Conservation (phyloP, 2,113 vertebrate species). For the Petrocephalus zakoni region DNA sequence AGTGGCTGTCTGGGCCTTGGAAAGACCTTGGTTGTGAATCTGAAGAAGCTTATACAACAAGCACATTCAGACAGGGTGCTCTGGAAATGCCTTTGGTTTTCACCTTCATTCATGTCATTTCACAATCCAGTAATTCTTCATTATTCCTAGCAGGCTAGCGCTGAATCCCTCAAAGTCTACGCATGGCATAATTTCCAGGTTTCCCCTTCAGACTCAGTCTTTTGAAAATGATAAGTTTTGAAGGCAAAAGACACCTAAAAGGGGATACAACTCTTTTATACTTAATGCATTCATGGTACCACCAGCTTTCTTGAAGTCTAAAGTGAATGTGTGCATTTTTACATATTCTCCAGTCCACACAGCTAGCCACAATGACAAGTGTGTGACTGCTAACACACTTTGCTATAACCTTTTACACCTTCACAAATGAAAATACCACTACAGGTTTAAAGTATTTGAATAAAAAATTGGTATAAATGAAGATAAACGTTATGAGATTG, state of each 20-base stretch:
- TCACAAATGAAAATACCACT: neutral
- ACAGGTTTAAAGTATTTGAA: neutral
- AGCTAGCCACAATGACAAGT: neutral
- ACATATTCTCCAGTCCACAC: neutral
- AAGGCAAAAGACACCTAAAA: constrained; percentile 13
- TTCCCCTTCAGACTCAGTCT: neutral
- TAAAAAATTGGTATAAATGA: neutral
- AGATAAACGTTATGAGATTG: neutral
- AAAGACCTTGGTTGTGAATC: neutral
- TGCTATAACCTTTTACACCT: too few relatives aligned
- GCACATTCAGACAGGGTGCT: neutral
- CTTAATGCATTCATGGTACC: neutral
- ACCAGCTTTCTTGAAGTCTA: neutral
- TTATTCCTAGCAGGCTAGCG: constrained; percentile 22
- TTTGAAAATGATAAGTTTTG: constrained; percentile 34
- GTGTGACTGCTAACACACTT: neutral
- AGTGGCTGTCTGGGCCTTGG: neutral
- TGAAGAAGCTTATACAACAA: neutral
- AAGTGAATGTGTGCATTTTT: neutral
- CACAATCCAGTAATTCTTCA: neutral
- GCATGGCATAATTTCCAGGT: constrained; percentile 46
- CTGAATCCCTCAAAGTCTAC: constrained; percentile 24
- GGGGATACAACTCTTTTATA: neutral
- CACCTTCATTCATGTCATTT: neutral
- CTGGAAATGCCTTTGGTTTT: neutral